Percentiles rank a stretch among this genome's conserved stretches.
Evolutionary conservation across 2,797 vertebrate species (phyloP).

Genomic region (Ataeniobius toweri): DNA sequence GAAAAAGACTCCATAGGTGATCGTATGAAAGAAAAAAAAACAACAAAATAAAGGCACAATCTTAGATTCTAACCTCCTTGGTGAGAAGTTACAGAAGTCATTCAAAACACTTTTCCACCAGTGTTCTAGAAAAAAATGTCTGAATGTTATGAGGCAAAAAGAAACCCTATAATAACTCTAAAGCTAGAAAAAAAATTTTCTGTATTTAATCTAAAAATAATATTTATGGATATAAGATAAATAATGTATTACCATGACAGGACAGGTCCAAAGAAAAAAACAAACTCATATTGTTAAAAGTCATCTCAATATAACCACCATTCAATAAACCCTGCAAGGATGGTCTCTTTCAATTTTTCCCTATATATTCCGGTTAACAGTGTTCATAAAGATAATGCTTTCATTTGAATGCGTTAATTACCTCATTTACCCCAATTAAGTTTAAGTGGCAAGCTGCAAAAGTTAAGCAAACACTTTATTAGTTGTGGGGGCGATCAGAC

Average conservation of each 20-base stretch:
- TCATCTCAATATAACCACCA: background rate
- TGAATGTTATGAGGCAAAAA: background rate
- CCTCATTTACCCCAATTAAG: background rate
- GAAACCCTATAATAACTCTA: background rate
- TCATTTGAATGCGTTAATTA: background rate
- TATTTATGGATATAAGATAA: background rate
- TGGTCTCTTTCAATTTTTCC: background rate
- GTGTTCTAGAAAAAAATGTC: background rate
- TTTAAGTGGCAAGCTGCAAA: background rate
- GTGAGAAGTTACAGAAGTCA: too few species aligned
- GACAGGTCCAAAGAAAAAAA: background rate
- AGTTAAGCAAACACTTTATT: background rate
- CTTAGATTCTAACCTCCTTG: too few species aligned
- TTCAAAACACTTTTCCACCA: background rate
- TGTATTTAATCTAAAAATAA: background rate
- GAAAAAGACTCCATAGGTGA: background rate
- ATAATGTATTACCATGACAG: background rate
- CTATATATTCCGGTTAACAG: background rate
- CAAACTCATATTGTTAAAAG: background rate
- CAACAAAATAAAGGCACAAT: background rate
- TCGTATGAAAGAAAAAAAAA: background rate
- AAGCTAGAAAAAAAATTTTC: background rate
- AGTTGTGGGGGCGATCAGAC: too few species aligned
- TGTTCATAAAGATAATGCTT: background rate
- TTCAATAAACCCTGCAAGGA: background rate